Evolutionary conservation across 1,140 invertebrate genomes (phyloP).

Genomic region (Glossosoma conforme): DNA sequence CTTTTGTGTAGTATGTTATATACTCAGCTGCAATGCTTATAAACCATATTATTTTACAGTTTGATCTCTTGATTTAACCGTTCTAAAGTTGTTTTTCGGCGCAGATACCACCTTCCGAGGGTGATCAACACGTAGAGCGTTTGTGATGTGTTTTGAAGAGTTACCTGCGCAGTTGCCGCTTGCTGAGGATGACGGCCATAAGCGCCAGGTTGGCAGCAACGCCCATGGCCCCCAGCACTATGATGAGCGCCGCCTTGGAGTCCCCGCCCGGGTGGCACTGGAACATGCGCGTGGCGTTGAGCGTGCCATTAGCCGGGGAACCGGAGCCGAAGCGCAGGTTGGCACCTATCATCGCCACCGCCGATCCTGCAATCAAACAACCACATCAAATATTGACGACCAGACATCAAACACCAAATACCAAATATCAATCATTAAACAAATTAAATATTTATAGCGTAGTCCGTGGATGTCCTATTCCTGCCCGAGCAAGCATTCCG

Average conservation of each 20-base stretch:
- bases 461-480: too few relatives aligned
- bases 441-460: too few relatives aligned
- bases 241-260: conserved; percentile 72
- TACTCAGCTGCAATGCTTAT: too few relatives aligned
- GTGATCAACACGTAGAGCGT: too few relatives aligned
- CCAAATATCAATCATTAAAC: too few relatives aligned
- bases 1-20: too few relatives aligned
- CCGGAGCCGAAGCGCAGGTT: conserved; percentile 67
- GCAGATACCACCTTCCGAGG: too few relatives aligned
- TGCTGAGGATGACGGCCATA: conserved; percentile 73
- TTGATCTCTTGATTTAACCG: too few relatives aligned
- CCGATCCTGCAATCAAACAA: conserved; percentile 50
- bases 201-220: conserved; percentile 77
- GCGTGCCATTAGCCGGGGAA: conserved; percentile 58
- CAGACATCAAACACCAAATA: neutral
- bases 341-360: conserved; percentile 70
- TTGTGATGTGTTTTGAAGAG: too few relatives aligned
- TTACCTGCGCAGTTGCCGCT: conserved; percentile 69
- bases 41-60: too few relatives aligned
- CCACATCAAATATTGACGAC: neutral
- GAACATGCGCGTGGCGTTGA: conserved; percentile 63
- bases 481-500: too few relatives aligned
- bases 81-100: too few relatives aligned
- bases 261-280: conserved; percentile 75
- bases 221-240: conserved; percentile 71